Evolutionary conservation across 2,797 vertebrate species (phyloP).

Genomic region (Helostoma temminkii): DNA sequence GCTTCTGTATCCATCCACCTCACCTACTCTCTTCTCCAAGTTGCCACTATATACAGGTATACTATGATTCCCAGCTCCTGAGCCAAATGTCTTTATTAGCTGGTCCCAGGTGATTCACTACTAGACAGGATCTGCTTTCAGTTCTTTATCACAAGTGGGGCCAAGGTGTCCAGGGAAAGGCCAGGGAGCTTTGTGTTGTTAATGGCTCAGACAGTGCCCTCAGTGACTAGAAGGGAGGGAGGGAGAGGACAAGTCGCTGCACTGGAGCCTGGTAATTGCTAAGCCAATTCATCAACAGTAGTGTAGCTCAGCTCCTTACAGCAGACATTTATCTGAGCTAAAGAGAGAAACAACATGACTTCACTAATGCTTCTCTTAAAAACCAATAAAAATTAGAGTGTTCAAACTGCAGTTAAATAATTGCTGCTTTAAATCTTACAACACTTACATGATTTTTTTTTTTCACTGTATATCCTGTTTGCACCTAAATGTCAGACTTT

Average conservation of each 20-base stretch:
- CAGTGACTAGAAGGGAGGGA: conserved; percentile 68
- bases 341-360: conserved; percentile 45
- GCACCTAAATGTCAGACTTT: neutral
- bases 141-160: conserved; percentile 80
- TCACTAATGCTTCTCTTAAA: conserved; percentile 31
- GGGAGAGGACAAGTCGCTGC: conserved; percentile 59
- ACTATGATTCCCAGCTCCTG: conserved; percentile 67
- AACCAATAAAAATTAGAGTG: conserved; percentile 5
- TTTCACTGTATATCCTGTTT: neutral
- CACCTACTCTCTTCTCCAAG: neutral
- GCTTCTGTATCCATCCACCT: neutral
- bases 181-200: conserved; percentile 79
- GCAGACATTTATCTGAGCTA: conserved; percentile 59
- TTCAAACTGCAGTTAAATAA: conserved; percentile 6
- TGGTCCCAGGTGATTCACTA: conserved; percentile 73
- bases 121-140: conserved; percentile 82
- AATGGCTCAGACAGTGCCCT: conserved; percentile 81
- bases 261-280: conserved; percentile 82
- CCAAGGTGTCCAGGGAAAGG: conserved; percentile 78
- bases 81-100: conserved; percentile 64
- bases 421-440: conserved; percentile 8
- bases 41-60: conserved; percentile 38
- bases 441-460: neutral
- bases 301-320: conserved; percentile 44
- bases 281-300: conserved; percentile 62